These are phyloP conservation scores for Peromyscus californicus DNA, from an alignment of 2,113 vertebrate genomes.

Conservation along the genomic window DNA sequence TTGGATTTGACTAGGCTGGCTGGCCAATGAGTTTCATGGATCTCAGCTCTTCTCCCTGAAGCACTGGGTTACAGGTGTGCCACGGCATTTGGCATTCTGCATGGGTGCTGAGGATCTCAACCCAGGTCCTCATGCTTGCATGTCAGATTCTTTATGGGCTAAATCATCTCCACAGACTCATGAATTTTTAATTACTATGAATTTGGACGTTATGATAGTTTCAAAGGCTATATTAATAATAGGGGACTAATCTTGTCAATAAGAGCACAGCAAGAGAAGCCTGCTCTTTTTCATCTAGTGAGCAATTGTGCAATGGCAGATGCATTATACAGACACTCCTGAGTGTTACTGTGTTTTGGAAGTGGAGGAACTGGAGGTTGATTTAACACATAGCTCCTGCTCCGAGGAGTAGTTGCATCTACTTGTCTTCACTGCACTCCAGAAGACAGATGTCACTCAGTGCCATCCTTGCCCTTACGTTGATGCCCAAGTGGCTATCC, in stretches of 20 bases:
- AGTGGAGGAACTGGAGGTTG: neutral
- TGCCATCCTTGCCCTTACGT: neutral
- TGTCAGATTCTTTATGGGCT: neutral
- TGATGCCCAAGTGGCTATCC: neutral
- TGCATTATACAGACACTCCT: neutral
- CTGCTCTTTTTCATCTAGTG: neutral
- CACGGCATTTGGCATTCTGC: too few relatives aligned
- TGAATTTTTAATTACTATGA: neutral
- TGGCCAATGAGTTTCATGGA: too few relatives aligned
- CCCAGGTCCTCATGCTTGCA: neutral
- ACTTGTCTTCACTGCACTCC: neutral
- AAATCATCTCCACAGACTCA: neutral
- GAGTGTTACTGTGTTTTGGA: neutral
- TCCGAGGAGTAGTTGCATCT: neutral
- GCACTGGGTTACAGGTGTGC: neutral
- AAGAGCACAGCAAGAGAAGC: neutral
- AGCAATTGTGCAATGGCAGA: neutral
- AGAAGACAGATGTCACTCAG: neutral
- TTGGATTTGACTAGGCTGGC: neutral
- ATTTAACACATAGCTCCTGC: too few relatives aligned
- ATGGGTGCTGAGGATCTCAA: neutral
- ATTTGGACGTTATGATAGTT: neutral
- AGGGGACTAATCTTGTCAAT: neutral
- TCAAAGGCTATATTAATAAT: slow-evolving; percentile 10
- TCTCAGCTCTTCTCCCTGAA: neutral